Percentiles rank a stretch among this genome's conserved stretches.
phyloP scores from a whole-genome alignment of 30 jellyfish, hydroid and myxozoan genomes.

The Nemopilema nomurai region DNA sequence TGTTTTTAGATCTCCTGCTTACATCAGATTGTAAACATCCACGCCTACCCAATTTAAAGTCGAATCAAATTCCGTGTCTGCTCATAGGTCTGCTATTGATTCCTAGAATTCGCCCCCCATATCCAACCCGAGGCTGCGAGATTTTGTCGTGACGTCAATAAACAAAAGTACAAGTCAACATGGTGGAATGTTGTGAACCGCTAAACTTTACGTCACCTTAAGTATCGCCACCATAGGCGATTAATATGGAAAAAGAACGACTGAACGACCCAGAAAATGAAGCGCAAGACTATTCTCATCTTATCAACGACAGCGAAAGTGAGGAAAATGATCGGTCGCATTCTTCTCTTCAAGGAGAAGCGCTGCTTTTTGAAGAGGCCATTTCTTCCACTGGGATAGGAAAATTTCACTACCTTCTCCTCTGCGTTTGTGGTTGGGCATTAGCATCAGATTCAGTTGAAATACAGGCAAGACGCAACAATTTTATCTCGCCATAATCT shows the following conservation, averaged over 20 bases:
- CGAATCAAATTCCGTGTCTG: too few relatives aligned
- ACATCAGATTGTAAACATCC: too few relatives aligned
- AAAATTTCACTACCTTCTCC: conserved; percentile 50
- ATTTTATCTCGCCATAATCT: too few relatives aligned
- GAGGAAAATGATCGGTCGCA: not conserved
- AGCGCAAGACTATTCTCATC: not conserved
- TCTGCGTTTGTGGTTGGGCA: conserved; percentile 97
- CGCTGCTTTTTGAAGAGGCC: conserved; percentile 76
- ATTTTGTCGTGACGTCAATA: not conserved
- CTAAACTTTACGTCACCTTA: not conserved
- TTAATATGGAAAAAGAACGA: conserved; percentile 32
- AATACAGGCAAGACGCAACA: conserved; percentile 67
- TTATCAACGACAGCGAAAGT: not conserved
- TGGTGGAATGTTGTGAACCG: not conserved
- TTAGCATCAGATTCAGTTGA: conserved; percentile 93
- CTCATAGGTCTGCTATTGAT: too few relatives aligned
- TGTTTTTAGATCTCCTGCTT: too few relatives aligned
- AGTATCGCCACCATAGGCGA: not conserved
- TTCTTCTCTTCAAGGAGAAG: conserved; percentile 44
- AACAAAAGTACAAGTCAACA: not conserved
- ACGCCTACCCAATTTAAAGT: too few relatives aligned
- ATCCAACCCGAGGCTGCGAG: not conserved
- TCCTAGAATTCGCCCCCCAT: not conserved
- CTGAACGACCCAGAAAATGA: conserved; percentile 10
- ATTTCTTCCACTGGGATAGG: conserved; percentile 87